Base-by-base conservation (phyloP, 2,888 invertebrate species). In the Drosophila rellima region DNA sequence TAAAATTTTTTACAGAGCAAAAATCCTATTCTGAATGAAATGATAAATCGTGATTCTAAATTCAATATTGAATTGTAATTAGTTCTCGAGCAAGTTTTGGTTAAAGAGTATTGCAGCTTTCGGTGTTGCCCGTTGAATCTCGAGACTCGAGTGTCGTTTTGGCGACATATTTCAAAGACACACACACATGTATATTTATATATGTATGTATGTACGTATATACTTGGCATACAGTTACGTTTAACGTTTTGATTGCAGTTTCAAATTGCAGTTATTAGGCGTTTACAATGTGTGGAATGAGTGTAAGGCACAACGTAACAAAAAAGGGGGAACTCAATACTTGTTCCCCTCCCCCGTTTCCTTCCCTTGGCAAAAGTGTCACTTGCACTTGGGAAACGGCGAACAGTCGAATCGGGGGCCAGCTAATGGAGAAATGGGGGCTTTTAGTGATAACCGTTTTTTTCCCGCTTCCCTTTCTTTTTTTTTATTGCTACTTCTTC, bases 241-340 rank as follows among this genome's bases (percentile, higher is more conserved):
- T 81, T 44, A 73, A 64, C 78, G 66, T 73, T 79, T 78, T 74
- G 71, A 79, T 80, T 79, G 79, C 77, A 80, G 78, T 72, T 70
- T 78, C 70, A 73, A 80, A 74, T 83, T 84, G 74, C 85, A 84
- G 64, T 78, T 79, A 79, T 79, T 79, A 77, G 65, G 47, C 50
- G 50, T 52, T 55, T 45, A 54, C 60, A 51, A 65, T 39, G 56
- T 39, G 54, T 26, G 47, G 11, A 54, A 35, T 6, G 54, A 20
- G 35, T 44, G 63, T 8, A 11, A 47, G 45, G 37, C 20, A 15
- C 33, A 33, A 7, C 26, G 26, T 7, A 26, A 7, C 26, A 37
- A 29, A 29, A 15, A 35, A 33, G 29, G 31, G 44, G 35, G 17
- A 52, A 52, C 55, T 47, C 45, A 45, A 51, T 55, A 55, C 33